Evolutionary conservation across 2,797 vertebrate genomes (phyloP), one percentile per base, ranked within the genome.

Genomic region (Cyclura pinguis): DNA sequence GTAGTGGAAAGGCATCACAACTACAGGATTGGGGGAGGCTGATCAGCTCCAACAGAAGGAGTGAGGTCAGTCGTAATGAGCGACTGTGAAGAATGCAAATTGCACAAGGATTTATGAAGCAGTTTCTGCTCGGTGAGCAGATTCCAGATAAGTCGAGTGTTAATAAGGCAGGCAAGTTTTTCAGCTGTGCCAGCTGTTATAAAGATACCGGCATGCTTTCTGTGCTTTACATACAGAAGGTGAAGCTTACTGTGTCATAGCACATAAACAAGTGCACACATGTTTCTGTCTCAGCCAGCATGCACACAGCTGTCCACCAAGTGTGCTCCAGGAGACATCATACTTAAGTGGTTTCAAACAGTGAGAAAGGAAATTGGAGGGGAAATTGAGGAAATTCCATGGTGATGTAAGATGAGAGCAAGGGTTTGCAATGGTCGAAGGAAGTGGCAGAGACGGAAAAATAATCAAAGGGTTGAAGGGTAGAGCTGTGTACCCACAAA

Each of bases 51-150:
- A 72, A 93, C 88, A 94, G 91, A 95, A 94, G 90, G 93, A 95
- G 93, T 91, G 93, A 97, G 97, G 96, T 97, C 97, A 96, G 69
- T 24, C 47, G 82, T 97, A 96, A 97, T 91, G 96, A 97, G 96
- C 86, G 72, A 94, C 81, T 52, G 95, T 4, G 0, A 95, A 93
- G 95, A 97, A 97, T 96, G 96, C 95, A 97, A 97, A 97, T 96
- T 96, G 95, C 74, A 3, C 88, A 89, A 96, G 96, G 95, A 97
- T 96, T 97, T 97, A 97, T 97, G 93, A 93, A 96, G 95, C 91
- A 59, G 95, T 96, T 98, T 97, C 96, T 97, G 96, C 97, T 96
- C 97, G 72, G 93, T 92, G 96, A 97, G 96, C 97, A 96, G 95
- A 97, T 97, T 97, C 95, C 94, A 92, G 95, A 93, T 95, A 97